These are phyloP conservation scores for Drosophila atroscutellata DNA, from an alignment of 2,888 invertebrate species.

Conservation along the genomic window DNA sequence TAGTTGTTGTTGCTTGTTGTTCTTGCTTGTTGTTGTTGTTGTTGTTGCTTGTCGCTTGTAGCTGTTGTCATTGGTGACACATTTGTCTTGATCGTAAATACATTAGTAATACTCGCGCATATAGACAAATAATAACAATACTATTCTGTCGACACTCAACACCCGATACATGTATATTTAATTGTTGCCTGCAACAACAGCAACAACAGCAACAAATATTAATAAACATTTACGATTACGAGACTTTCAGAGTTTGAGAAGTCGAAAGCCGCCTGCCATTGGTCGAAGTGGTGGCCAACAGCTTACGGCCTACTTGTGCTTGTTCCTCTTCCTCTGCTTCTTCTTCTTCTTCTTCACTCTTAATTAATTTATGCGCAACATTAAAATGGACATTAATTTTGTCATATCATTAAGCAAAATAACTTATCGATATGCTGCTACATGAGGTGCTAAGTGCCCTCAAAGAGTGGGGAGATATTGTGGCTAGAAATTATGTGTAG, in stretches of 20 bases:
- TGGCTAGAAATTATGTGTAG: neutral
- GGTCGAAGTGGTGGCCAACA: conserved; percentile 16
- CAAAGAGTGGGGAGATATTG: neutral
- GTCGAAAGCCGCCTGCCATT: conserved; percentile 12
- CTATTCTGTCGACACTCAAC: conserved; percentile 12
- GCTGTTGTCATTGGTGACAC: conserved; percentile 69
- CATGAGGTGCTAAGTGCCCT: conserved; percentile 28
- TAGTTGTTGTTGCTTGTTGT: neutral
- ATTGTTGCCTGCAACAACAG: conserved; percentile 35
- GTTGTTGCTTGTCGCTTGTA: conserved; percentile 12
- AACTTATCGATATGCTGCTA: conserved; percentile 21
- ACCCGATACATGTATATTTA: conserved; percentile 44
- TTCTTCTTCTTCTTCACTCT: conserved; percentile 8
- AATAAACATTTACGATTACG: conserved; percentile 76
- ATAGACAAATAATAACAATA: conserved; percentile 24
- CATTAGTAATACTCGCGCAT: conserved; percentile 60
- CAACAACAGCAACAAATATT: conserved; percentile 45
- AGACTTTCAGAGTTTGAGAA: conserved; percentile 1
- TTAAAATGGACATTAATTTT: conserved; percentile 67
- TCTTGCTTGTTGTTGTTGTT: conserved; percentile 16
- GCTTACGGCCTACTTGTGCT: neutral
- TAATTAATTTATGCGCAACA: conserved; percentile 76
- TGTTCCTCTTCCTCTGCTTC: conserved; percentile 2
- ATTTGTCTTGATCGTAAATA: conserved; percentile 76
- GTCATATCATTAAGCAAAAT: conserved; percentile 43